A percentile compares a stretch with the other conserved stretches of the same genome.
phyloP scores from a whole-genome alignment of 1,140 invertebrate species.

The Temnothorax nylanderi region DNA sequence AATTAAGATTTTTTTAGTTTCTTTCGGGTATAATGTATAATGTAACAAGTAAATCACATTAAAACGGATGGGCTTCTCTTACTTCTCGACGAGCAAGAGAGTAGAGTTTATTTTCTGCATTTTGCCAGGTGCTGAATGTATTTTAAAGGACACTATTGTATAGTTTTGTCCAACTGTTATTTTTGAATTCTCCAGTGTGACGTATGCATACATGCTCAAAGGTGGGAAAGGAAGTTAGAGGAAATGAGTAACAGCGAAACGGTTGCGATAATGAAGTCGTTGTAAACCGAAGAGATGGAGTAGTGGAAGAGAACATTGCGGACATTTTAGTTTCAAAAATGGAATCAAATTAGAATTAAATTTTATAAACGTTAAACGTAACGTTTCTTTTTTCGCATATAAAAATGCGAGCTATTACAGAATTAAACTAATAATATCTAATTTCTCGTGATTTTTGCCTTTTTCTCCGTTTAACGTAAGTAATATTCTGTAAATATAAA shows the following conservation, averaged over 20 bases:
- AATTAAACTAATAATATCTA: neutral
- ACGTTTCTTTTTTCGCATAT: neutral
- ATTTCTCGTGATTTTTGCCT: neutral
- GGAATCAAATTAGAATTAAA: neutral
- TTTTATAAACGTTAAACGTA: slow-evolving; percentile 18
- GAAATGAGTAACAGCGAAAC: slow-evolving; percentile 28
- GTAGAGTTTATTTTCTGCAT: neutral
- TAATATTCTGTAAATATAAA: neutral
- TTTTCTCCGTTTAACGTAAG: neutral
- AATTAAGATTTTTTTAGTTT: neutral
- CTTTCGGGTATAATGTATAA: neutral
- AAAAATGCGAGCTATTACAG: neutral
- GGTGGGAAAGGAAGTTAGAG: slow-evolving; percentile 19
- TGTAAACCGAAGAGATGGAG: slow-evolving; percentile 15
- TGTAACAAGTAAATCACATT: neutral
- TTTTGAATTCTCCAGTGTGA: slow-evolving; percentile 27
- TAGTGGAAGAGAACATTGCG: neutral
- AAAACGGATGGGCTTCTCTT: neutral
- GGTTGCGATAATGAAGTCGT: slow-evolving; percentile 40
- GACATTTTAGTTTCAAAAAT: slow-evolving; percentile 18
- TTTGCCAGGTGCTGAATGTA: neutral
- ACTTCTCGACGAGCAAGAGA: neutral
- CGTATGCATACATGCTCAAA: slow-evolving; percentile 16
- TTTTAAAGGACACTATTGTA: slow-evolving; percentile 18
- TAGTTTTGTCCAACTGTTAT: slow-evolving; percentile 29